phyloP scores from a whole-genome alignment of 2,113 vertebrate species.

The Alectura lathami region DNA sequence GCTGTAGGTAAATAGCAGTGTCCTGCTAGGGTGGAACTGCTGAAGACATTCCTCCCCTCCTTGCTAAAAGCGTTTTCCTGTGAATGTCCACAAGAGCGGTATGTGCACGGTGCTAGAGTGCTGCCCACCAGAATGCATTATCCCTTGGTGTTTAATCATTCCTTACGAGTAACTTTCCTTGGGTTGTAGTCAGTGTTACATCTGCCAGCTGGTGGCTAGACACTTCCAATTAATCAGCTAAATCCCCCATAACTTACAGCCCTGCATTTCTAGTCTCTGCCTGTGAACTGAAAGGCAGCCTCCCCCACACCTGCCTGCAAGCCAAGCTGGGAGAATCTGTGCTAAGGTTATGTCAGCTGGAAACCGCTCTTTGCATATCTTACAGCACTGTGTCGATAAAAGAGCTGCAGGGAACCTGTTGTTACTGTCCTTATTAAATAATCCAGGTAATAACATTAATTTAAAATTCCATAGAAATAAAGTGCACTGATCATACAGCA shows the following conservation, averaged over 20 bases:
- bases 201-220: conserved; percentile 46
- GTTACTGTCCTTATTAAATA: conserved; percentile 55
- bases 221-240: conserved; percentile 64
- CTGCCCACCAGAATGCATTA: not conserved
- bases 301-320: conserved; percentile 11
- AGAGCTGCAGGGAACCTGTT: conserved; percentile 49
- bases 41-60: not conserved
- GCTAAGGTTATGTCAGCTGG: conserved; percentile 49
- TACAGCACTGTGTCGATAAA: not conserved
- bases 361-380: conserved; percentile 54
- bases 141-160: conserved; percentile 12
- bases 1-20: not conserved
- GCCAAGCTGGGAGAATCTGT: not conserved
- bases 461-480: conserved; percentile 16
- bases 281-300: not conserved
- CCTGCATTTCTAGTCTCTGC: conserved; percentile 13
- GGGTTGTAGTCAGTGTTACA: not conserved
- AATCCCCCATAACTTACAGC: conserved; percentile 29
- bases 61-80: not conserved
- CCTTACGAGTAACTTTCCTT: not conserved
- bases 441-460: conserved; percentile 54
- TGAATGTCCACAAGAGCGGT: not conserved
- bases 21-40: not conserved
- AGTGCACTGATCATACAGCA: not conserved
- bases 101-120: not conserved